Conservation (phyloP, 2,113 vertebrate species). For the Pica pica region DNA sequence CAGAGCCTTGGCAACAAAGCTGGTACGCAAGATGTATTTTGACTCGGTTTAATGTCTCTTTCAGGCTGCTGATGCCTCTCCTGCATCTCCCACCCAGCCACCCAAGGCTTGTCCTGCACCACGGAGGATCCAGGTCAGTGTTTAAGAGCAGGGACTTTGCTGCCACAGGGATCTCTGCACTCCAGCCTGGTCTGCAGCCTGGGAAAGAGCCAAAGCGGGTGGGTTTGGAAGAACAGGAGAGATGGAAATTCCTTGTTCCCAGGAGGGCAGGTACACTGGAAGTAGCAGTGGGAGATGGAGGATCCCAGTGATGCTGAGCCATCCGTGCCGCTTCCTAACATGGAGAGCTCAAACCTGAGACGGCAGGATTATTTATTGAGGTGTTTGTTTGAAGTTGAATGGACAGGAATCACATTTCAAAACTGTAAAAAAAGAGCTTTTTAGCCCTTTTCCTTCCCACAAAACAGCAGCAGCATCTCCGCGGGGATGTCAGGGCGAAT, state of each 20-base stretch:
- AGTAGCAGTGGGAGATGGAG: background rate
- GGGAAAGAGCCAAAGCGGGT: background rate
- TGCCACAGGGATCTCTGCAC: background rate
- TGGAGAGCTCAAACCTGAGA: background rate
- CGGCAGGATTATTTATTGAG: background rate
- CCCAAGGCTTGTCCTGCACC: fast-evolving
- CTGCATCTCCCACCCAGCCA: background rate
- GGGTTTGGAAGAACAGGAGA: background rate
- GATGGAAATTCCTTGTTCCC: background rate
- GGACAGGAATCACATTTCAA: constrained; percentile 18
- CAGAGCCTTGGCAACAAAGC: background rate
- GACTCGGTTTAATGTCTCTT: background rate
- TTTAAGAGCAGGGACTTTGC: background rate
- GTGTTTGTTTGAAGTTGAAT: constrained; percentile 21
- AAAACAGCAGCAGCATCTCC: constrained; percentile 1
- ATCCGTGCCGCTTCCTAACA: background rate
- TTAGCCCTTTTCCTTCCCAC: background rate
- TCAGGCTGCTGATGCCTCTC: background rate
- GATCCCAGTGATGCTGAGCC: background rate
- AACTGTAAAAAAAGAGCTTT: background rate
- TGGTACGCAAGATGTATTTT: background rate
- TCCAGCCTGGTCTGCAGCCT: background rate
- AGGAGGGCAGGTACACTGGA: background rate
- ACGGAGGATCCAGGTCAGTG: background rate
- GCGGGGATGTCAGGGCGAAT: constrained; percentile 55